Conservation (phyloP, 2,888 invertebrate species). For the Emmelina monodactyla region DNA sequence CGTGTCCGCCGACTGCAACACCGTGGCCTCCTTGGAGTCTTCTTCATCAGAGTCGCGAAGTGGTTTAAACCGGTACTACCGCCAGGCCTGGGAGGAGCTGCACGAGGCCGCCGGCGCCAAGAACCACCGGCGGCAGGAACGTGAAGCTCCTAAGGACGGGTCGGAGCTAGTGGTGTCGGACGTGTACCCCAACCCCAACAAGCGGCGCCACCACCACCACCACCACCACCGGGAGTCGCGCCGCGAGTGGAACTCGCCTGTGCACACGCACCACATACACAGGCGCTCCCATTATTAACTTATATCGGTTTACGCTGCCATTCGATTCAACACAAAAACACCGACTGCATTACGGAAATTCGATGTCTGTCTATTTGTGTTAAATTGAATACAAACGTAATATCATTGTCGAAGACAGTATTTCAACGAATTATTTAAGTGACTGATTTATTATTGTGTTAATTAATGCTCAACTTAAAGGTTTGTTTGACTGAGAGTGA, state of each 20-base stretch:
- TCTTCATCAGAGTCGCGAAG: conserved; percentile 85
- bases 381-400: background rate
- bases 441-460: too few species aligned
- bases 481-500: background rate
- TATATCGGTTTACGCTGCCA: background rate
- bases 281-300: conserved; percentile 53
- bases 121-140: conserved; percentile 38
- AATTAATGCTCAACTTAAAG: too few species aligned
- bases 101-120: conserved; percentile 79
- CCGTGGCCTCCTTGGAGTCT: conserved; percentile 88
- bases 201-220: conserved; percentile 76
- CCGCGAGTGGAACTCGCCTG: conserved; percentile 66
- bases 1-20: conserved; percentile 89
- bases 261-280: conserved; percentile 61
- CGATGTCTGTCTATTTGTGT: background rate
- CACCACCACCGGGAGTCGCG: conserved; percentile 76
- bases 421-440: too few species aligned
- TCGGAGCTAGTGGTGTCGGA: conserved; percentile 81
- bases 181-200: conserved; percentile 62
- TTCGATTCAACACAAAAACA: background rate
- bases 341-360: background rate
- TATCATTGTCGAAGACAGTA: too few species aligned
- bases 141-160: conserved; percentile 72
- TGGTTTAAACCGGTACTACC: conserved; percentile 86
- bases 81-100: conserved; percentile 93